phyloP scores from a whole-genome alignment of 1,140 invertebrate genomes.

The Neodiprion virginianus region DNA sequence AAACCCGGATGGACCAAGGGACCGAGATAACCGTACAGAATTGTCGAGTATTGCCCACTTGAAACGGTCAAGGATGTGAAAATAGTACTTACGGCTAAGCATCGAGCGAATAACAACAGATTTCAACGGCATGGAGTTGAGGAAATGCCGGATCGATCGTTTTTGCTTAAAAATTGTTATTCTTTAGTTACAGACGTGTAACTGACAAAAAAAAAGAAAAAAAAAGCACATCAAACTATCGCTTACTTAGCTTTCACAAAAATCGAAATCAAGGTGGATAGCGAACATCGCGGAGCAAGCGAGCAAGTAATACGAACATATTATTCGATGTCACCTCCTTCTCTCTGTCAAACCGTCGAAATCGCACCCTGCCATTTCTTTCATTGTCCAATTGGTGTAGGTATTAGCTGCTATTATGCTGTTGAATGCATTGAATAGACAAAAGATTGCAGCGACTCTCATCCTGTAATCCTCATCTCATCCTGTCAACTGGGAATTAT shows the following conservation, averaged over 20 bases:
- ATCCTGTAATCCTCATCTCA: constrained; percentile 20
- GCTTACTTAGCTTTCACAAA: too few relatives aligned
- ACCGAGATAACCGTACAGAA: neutral
- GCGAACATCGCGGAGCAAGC: too few relatives aligned
- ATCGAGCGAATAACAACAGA: neutral
- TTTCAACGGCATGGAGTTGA: too few relatives aligned
- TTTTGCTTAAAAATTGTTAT: too few relatives aligned
- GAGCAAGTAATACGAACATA: too few relatives aligned
- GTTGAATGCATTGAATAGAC: constrained; percentile 55
- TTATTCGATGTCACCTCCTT: neutral
- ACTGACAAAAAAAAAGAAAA: too few relatives aligned
- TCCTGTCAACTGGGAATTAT: too few relatives aligned
- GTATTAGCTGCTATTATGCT: constrained; percentile 54
- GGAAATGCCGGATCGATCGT: too few relatives aligned
- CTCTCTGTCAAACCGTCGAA: constrained; percentile 19
- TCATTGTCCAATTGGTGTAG: constrained; percentile 51
- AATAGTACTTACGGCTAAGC: neutral
- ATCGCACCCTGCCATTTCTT: constrained; percentile 48
- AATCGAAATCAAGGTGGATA: too few relatives aligned
- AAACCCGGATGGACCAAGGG: neutral
- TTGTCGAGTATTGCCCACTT: neutral
- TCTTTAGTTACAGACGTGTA: too few relatives aligned
- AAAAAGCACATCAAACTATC: too few relatives aligned
- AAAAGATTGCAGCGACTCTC: constrained; percentile 54
- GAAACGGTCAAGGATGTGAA: neutral